Evolutionary conservation across 2,888 invertebrate genomes (phyloP), one percentile per base, ranked within the genome.

Genomic region (Meiosimyza platycephala): DNA sequence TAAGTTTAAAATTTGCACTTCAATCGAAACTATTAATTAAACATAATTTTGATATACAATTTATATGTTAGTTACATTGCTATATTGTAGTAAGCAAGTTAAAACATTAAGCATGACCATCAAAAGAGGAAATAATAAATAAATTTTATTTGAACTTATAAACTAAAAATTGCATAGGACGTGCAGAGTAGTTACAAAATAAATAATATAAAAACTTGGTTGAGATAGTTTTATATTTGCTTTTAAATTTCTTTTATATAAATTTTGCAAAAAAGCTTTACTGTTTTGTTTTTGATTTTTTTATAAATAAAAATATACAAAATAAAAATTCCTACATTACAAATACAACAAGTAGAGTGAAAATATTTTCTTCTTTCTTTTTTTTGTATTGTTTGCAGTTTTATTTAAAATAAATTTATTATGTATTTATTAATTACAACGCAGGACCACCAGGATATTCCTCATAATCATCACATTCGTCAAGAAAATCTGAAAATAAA

Each of bases 361-460:
- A 72, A 60, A 63, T 71, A 51, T 28, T 63, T 47, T 22, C 16
- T 62, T 72, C 6, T 50, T 51, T 71, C 40, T 55, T 65, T 16
- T 18, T 71, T 73, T 60, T 70, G 28, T 62, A 66, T 65, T 66
- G 16, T 50, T 60, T 72, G 40, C 60, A 69, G 50, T 28, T 22
- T 22, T n/a, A 66, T 15, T 67, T 71, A 72, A 72, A 72, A 72
- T 73, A 72, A 76, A 74, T 74, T 73, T 67, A 33, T 47, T 22
- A 7, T 40, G 47, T 74, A 33, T 72, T 51, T 62, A 13, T 68
- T 48, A 75, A 77, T 83, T 84, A 82, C 80, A 83, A 82, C 72
- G 81, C 81, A 57, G 84, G 83, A 18, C 83, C 84, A 72, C 79
- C 82, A 64, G 81, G 78, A 76, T 81, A 82, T 71, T 83, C 81